Evolutionary conservation across 2,888 invertebrate species (phyloP).

Genomic region (Girardia tigrina): DNA sequence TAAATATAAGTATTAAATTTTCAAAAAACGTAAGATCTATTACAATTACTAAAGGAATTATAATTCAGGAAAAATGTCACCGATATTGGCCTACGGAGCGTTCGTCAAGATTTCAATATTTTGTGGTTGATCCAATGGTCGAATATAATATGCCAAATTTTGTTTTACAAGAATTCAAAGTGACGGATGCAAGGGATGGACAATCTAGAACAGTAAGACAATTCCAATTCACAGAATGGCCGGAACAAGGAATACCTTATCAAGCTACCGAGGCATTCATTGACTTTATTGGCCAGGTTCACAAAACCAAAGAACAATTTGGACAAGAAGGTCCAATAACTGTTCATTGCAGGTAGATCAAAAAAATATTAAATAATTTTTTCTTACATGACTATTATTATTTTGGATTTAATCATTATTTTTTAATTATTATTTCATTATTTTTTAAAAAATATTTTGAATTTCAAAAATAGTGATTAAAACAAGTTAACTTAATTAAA

Average conservation of each 20-base stretch:
- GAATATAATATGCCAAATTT: constrained; percentile 99
- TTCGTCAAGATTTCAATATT: constrained; percentile 87
- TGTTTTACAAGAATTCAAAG: constrained; percentile 90
- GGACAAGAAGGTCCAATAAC: constrained; percentile 98
- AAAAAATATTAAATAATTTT: not conserved
- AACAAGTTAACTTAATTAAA: too few species aligned
- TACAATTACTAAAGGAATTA: too few species aligned
- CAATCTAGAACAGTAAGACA: constrained; percentile 61
- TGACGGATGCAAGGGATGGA: constrained; percentile 90
- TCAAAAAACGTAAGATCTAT: too few species aligned
- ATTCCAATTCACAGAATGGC: constrained; percentile 54
- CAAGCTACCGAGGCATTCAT: constrained; percentile 96
- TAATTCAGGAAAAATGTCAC: constrained; percentile 91
- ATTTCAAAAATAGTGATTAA: too few species aligned
- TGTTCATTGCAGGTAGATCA: constrained; percentile 72
- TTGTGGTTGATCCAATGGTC: constrained; percentile 94
- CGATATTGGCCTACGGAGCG: constrained; percentile 98
- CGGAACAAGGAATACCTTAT: constrained; percentile 62
- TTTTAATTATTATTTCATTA: too few species aligned
- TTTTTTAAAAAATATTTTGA: too few species aligned
- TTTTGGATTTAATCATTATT: too few species aligned
- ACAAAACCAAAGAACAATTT: constrained; percentile 98
- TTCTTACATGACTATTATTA: too few species aligned
- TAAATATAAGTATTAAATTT: too few species aligned
- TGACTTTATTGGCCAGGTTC: constrained; percentile 96